Evolutionary conservation across 2,797 vertebrate species (phyloP).

Genomic region (Scyliorhinus canicula): DNA sequence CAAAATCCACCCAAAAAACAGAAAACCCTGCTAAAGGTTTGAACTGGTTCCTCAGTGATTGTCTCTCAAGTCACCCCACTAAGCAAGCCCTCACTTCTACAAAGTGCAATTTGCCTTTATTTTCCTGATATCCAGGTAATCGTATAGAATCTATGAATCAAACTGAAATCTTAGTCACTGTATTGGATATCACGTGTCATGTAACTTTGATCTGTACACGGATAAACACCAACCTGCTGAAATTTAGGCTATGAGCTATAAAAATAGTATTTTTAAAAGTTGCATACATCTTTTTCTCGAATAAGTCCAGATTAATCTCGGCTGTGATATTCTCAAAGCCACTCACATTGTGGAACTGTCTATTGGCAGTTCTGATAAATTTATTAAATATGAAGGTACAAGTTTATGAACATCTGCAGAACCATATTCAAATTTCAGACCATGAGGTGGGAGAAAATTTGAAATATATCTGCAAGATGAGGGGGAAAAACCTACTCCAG

Average conservation of each 20-base stretch:
- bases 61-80: not conserved
- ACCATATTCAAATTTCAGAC: not conserved
- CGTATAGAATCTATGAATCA: not conserved
- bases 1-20: no score
- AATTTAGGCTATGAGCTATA: not conserved
- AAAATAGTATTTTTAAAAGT: not conserved
- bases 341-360: not conserved
- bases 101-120: not conserved
- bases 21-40: not conserved
- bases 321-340: not conserved
- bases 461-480: not conserved
- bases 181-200: not conserved
- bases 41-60: not conserved
- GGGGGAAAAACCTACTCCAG: not conserved
- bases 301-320: not conserved
- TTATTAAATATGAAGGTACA: not conserved
- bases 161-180: not conserved
- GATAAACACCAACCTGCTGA: not conserved
- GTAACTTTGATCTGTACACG: not conserved
- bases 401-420: not conserved
- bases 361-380: not conserved
- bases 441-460: not conserved
- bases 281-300: not conserved
- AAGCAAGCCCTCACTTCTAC: not conserved
- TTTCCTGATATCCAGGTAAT: not conserved